phyloP scores from a whole-genome alignment of 1,140 invertebrate genomes.

The Eumeta japonica region DNA sequence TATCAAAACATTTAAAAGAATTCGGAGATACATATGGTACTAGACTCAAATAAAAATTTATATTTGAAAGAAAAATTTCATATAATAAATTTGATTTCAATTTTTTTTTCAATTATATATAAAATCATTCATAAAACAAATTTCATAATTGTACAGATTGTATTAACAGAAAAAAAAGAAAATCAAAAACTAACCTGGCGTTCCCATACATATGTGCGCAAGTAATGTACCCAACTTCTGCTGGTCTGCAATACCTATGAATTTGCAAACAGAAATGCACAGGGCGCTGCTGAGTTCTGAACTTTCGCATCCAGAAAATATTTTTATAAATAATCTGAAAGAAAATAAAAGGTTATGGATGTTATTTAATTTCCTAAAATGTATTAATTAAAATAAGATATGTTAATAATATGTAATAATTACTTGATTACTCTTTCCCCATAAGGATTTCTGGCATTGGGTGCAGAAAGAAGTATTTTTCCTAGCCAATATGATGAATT shows the following conservation, averaged over 20 bases:
- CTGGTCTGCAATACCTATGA: slow-evolving; percentile 40
- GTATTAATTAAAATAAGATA: background rate
- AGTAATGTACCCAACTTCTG: slow-evolving; percentile 30
- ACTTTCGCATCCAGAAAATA: slow-evolving; percentile 42
- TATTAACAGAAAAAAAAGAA: background rate
- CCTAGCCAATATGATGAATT: slow-evolving; percentile 69
- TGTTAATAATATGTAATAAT: slow-evolving; percentile 7
- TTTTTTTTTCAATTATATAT: background rate
- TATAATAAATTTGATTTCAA: too few species aligned
- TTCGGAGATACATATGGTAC: too few species aligned
- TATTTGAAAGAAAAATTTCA: background rate
- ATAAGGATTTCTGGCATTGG: slow-evolving; percentile 65
- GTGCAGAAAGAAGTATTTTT: slow-evolving; percentile 73
- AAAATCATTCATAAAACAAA: background rate
- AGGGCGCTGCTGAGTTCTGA: slow-evolving; percentile 27
- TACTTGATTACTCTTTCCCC: slow-evolving; percentile 67
- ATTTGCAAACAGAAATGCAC: slow-evolving; percentile 43
- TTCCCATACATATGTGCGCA: slow-evolving; percentile 31
- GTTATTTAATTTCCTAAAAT: background rate
- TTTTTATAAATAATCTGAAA: slow-evolving; percentile 46
- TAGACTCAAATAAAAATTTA: background rate
- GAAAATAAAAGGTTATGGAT: background rate
- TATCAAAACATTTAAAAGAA: too few species aligned
- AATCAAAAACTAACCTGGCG: slow-evolving; percentile 21
- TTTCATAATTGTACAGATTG: background rate